Evolutionary conservation across 2,113 vertebrate species (phyloP).

Genomic region (Beaufortia kweichowensis): DNA sequence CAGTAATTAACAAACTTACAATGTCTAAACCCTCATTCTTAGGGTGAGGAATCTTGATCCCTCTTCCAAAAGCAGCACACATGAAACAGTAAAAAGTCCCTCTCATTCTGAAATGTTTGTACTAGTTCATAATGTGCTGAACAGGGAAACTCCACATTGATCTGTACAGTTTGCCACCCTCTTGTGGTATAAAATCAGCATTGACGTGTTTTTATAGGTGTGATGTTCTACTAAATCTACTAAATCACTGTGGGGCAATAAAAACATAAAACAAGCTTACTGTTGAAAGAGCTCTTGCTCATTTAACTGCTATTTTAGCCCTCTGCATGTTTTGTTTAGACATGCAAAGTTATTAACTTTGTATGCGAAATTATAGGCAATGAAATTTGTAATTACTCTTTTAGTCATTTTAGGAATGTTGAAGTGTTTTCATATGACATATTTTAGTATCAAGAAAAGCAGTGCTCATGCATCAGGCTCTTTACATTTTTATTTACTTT

Average conservation of each 20-base stretch:
- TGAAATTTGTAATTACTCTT: constrained; percentile 9
- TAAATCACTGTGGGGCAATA: too few relatives aligned
- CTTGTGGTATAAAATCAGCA: constrained; percentile 34
- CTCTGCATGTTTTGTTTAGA: not conserved
- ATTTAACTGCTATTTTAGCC: not conserved
- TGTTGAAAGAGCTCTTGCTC: too few relatives aligned
- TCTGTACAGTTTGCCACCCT: constrained; percentile 46
- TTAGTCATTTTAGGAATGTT: constrained; percentile 39
- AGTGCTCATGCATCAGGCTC: not conserved
- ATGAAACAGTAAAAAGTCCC: constrained; percentile 50
- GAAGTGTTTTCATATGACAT: not conserved
- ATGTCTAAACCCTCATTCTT: constrained; percentile 16
- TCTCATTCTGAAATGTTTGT: not conserved
- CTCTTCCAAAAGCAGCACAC: constrained; percentile 27
- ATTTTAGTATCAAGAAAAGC: not conserved
- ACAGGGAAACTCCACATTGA: constrained; percentile 33
- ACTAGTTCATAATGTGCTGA: not conserved
- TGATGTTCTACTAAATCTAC: not conserved
- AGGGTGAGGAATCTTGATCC: constrained; percentile 33
- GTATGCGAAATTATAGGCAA: constrained; percentile 12
- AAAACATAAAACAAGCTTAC: not conserved
- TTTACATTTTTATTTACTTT: not conserved
- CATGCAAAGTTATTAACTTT: constrained; percentile 11
- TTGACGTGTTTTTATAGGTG: not conserved
- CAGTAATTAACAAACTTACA: constrained; percentile 45